Base-by-base conservation (phyloP, 2,797 vertebrate species). In the Coracias cyanogaster region DNA sequence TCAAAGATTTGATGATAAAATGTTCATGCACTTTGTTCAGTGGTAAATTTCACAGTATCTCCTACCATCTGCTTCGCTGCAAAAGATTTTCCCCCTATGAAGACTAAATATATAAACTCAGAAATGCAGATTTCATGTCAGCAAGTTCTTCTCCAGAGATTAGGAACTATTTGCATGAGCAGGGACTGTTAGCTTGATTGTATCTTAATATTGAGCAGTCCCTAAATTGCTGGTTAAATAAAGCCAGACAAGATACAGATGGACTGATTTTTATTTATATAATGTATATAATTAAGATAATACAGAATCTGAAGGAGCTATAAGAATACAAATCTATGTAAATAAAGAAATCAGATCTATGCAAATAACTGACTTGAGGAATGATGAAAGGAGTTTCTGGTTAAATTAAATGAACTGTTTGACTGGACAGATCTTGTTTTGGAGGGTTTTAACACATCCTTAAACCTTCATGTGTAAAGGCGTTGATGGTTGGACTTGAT, bases 71-170 rank as follows among this genome's bases (percentile, higher is more conserved):
- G 92, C 69, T 94, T 58, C 71, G 43, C 70, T 82, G 87, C 18
- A 84, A 35, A 91, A 87, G 84, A 76, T 54, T 85, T 82, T 66
- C 21, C 67, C 52, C 26, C 43, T 66, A 33, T 28, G 64, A 93
- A 82, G 64, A 43, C 67, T 90, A 91, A 95, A 86, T 86, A 85
- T 82, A 93, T 76, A 82, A 93, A 93, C 20, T 88, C 4, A 91
- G 58, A 94, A 95, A 87, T 85, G 79, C 74, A 95, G 87, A 91
- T 83, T 94, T 82, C 78, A 51, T 37, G 62, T 82, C 90, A 96
- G 86, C 86, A 94, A 92, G 86, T 82, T 95, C 55, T 83, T 46
- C 95, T 94, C 74, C 46, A 92, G 89, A 96, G 92, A 94, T 86
- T 61, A 94, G 66, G n/a, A 86, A 49, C 21, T 79, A 94, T 86